Evolutionary conservation across 1,140 invertebrate genomes (phyloP).

Genomic region (Carcinoscorpius rotundicauda): DNA sequence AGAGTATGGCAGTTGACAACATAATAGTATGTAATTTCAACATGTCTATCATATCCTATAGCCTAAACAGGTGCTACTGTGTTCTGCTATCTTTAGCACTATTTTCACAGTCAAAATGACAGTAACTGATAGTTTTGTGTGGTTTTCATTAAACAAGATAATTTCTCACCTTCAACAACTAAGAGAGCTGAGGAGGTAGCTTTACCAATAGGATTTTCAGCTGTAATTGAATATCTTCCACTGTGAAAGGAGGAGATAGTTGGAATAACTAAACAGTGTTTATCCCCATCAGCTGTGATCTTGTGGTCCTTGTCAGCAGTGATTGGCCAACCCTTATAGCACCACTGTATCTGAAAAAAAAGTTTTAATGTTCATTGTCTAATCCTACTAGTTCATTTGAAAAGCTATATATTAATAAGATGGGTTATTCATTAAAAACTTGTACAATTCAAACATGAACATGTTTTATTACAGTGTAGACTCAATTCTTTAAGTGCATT

Average conservation of each 20-base stretch:
- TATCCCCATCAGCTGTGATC: constrained; percentile 52
- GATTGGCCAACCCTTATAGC: constrained; percentile 53
- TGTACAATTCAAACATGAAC: no score
- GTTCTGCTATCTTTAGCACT: no score
- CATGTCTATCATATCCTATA: no score
- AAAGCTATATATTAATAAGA: background rate
- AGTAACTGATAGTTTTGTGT: no score
- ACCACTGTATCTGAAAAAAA: constrained; percentile 49
- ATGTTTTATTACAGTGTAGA: no score
- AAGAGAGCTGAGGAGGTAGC: constrained; percentile 77
- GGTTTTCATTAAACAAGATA: no score
- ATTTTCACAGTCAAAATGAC: no score
- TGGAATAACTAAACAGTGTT: constrained; percentile 52
- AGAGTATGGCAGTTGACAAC: no score
- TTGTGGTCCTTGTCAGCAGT: constrained; percentile 52
- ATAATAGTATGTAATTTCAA: no score
- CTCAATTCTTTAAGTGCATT: no score
- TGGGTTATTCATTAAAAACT: no score
- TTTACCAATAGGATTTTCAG: constrained; percentile 78
- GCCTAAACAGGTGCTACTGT: no score
- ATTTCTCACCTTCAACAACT: constrained; percentile 47
- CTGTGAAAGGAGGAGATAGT: constrained; percentile 38
- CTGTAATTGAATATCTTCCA: constrained; percentile 41
- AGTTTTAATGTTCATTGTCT: background rate
- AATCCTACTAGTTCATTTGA: background rate